Evolutionary conservation across 2,888 invertebrate genomes (phyloP).

Genomic region (Acleris emargana): DNA sequence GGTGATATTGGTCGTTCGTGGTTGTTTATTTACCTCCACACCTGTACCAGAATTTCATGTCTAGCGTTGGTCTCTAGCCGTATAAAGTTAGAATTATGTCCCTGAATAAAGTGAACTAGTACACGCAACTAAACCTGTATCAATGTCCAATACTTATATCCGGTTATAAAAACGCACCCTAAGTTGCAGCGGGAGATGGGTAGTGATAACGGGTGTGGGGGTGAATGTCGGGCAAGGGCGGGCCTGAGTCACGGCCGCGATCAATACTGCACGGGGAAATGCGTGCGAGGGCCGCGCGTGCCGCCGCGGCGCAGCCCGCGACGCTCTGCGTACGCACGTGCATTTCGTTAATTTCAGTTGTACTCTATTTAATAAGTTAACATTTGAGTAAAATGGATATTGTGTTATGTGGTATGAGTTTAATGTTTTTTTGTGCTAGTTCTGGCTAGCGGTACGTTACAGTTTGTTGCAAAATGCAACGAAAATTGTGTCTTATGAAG

Average conservation of each 20-base stretch:
- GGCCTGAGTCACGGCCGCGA: slow-evolving; percentile 78
- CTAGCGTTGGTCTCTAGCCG: too few species aligned
- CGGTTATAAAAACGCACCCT: slow-evolving; percentile 57
- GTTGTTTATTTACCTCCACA: too few species aligned
- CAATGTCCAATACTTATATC: slow-evolving; percentile 13
- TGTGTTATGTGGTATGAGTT: too few species aligned
- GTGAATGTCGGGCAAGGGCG: slow-evolving; percentile 83
- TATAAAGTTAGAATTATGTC: too few species aligned
- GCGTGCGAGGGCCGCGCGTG: slow-evolving; percentile 49
- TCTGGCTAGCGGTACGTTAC: too few species aligned
- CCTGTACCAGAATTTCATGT: too few species aligned
- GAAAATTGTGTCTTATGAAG: too few species aligned
- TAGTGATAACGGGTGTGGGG: slow-evolving; percentile 57
- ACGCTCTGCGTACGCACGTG: not conserved
- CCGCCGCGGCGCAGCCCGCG: slow-evolving; percentile 30
- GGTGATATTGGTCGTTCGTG: too few species aligned
- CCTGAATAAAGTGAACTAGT: not conserved
- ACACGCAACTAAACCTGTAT: not conserved
- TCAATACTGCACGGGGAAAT: slow-evolving; percentile 78
- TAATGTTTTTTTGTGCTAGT: too few species aligned
- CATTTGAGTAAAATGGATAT: too few species aligned
- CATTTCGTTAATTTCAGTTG: not conserved
- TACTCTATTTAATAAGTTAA: too few species aligned
- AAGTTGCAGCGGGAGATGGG: slow-evolving; percentile 45
- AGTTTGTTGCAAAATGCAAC: too few species aligned